phyloP scores from a whole-genome alignment of 2,888 invertebrate species.

The Thereva nobilitata region DNA sequence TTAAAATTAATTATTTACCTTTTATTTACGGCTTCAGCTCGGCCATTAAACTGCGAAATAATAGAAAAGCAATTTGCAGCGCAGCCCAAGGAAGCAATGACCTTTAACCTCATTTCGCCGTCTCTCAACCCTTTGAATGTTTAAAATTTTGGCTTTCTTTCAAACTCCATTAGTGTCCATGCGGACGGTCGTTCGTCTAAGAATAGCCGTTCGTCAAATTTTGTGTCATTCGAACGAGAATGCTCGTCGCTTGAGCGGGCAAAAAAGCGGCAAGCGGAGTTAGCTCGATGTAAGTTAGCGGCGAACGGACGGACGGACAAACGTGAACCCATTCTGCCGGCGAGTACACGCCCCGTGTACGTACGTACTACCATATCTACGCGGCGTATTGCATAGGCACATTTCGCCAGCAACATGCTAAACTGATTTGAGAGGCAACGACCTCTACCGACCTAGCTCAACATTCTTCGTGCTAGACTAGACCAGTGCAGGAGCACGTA shows the following conservation, averaged over 20 bases:
- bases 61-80: too few species aligned
- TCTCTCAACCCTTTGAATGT: too few species aligned
- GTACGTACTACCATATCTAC: neutral
- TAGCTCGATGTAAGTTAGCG: conserved; percentile 1
- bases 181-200: too few species aligned
- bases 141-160: too few species aligned
- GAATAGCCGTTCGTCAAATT: too few species aligned
- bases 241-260: neutral
- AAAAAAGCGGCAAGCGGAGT: neutral
- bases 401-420: conserved; percentile 36
- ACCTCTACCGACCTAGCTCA: conserved; percentile 45
- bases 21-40: too few species aligned
- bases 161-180: too few species aligned
- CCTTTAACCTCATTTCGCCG: too few species aligned
- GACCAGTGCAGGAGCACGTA: conserved; percentile 9
- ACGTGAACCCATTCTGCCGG: neutral
- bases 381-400: conserved; percentile 8
- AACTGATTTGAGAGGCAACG: conserved; percentile 41
- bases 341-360: conserved; percentile 6
- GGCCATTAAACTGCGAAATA: too few species aligned
- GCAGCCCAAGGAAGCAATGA: too few species aligned
- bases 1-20: too few species aligned
- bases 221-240: too few species aligned
- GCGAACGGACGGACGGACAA: conserved; percentile 1
- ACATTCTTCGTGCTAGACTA: conserved; percentile 35